A percentile compares a stretch with the other conserved stretches of the same genome.
Evolutionary conservation across 1,140 invertebrate genomes (phyloP).

Genomic region (Panonychus citri): DNA sequence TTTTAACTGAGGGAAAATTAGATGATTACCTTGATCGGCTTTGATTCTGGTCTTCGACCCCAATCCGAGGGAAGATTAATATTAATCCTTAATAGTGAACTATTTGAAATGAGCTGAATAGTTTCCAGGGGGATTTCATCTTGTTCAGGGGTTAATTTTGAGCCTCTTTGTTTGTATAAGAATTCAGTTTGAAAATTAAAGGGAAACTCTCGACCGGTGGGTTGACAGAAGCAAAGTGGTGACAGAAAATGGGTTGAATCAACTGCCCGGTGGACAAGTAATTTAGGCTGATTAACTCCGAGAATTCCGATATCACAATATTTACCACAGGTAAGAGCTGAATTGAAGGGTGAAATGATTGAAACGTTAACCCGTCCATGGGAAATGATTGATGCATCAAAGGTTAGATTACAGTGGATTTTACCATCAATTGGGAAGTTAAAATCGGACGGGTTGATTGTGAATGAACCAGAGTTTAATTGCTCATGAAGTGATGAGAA

Average conservation of each 20-base stretch:
- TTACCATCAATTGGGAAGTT: constrained; percentile 1
- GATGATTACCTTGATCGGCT: background rate
- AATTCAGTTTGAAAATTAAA: background rate
- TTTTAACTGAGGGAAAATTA: background rate
- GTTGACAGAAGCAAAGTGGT: background rate
- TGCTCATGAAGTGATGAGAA: too few relatives aligned
- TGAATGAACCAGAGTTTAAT: background rate
- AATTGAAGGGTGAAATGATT: constrained; percentile 13
- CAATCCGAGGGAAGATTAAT: constrained; percentile 5
- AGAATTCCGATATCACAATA: background rate
- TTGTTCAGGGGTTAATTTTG: background rate
- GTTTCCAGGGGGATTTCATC: background rate
- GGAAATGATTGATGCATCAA: constrained; percentile 10
- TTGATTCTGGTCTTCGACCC: background rate
- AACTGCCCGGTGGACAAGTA: background rate
- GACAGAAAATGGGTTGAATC: background rate
- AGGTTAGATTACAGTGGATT: constrained; percentile 13
- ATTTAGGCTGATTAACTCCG: background rate
- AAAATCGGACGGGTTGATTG: constrained; percentile 1
- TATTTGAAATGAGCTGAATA: background rate
- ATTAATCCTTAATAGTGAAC: background rate
- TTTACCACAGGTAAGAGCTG: background rate
- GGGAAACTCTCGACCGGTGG: background rate
- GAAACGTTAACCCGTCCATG: constrained; percentile 14
- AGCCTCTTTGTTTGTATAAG: background rate